Evolutionary conservation across 2,888 invertebrate genomes (phyloP), one percentile per base, ranked within the genome.

Genomic region (Epiblema foenella): DNA sequence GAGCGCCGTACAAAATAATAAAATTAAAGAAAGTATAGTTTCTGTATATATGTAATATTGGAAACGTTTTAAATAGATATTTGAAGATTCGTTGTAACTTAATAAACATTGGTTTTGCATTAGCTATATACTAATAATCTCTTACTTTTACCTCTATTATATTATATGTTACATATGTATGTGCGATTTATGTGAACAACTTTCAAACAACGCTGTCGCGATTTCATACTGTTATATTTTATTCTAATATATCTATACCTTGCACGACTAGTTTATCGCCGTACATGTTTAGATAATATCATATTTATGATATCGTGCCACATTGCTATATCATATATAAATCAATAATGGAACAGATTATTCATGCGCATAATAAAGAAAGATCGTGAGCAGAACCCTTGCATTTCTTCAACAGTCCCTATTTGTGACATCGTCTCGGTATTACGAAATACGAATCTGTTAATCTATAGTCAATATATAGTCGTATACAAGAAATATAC

Each of bases 321-420:
- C 83, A 79, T 80, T 79, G 77, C 83, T 89, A 87, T 89, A 91
- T 89, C 88, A 87, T 89, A 87, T 78, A 90, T 90, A 91, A 91
- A 91, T 91, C 87, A 90, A 81, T 89, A 91, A 91, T 90, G 84
- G 82, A 83, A 85, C 89, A 89, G 87, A 92, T 93, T 93, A 93
- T 92, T 89, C 91, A 93, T 93, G 93, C 92, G 89, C 93, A 93
- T 92, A 90, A 81, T 90, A 92, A 93, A 83, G 82, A 86, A 74
- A 83, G 85, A 87, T 91, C 91, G 90, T 90, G 91, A 87, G 82
- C 81, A 75, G 80, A 80, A 79, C 81, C 83, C 85, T 82, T 84
- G 86, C 85, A 87, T 89, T 89, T 89, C 87, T 86, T 85, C 81
- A 83, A 78, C 74, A 76, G 77, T 77, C 82, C 81, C 81, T 80